A percentile compares a stretch with the other conserved stretches of the same genome.
Conservation (phyloP, 2,113 vertebrate genomes). For the Eretmochelys imbricata region DNA sequence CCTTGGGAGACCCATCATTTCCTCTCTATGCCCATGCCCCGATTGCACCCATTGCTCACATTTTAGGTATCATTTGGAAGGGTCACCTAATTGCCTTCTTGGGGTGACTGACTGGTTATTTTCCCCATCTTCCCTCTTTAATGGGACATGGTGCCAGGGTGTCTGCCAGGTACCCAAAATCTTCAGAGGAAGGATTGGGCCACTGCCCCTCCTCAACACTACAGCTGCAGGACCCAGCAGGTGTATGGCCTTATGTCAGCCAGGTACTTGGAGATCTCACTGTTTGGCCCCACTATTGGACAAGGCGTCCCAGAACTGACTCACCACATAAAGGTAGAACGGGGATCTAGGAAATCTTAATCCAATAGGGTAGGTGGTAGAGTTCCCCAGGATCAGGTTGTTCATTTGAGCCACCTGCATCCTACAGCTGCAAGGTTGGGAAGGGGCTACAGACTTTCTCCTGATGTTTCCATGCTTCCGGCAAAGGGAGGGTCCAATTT, state of each 20-base stretch:
- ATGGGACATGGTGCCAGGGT: background rate
- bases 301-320: background rate
- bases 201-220: rapidly evolving
- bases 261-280: no score
- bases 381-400: background rate
- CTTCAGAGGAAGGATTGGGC: background rate
- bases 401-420: background rate
- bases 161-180: no score
- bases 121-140: background rate
- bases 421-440: background rate
- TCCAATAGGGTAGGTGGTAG: rapidly evolving
- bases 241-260: no score
- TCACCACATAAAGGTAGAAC: background rate
- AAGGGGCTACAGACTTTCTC: background rate
- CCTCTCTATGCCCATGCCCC: background rate
- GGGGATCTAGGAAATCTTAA: background rate
- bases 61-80: no score
- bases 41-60: rapidly evolving
- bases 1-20: background rate
- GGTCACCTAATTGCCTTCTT: background rate
- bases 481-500: background rate
- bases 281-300: no score
- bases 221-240: background rate
- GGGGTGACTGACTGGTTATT: background rate
- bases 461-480: background rate